Base-by-base conservation (phyloP, 1,140 invertebrate genomes). In the Drosophila kepulauana region DNA sequence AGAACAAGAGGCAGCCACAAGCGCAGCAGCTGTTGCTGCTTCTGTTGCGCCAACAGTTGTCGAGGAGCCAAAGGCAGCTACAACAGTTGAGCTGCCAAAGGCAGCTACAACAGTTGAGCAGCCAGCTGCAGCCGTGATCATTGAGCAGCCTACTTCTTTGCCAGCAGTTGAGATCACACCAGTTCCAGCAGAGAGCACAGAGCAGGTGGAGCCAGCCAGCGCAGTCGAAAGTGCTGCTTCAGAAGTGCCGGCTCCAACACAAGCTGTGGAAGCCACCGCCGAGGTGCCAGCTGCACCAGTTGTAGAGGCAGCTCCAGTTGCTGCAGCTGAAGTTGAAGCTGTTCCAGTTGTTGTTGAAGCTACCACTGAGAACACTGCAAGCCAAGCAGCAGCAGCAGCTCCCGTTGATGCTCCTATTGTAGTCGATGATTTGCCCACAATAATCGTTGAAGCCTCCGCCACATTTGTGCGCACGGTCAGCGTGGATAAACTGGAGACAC, bases 401-500 rank as follows among this genome's bases (percentile, higher is more conserved):
- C 8, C 15, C 10, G 46, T 43, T n/a, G 20, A 20, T 5, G 10
- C 35, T 10, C n/a, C 15, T 33, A 33, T 25, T n/a, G 20, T 20
- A 11, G 10, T 16, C 49, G n/a, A 57, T 25, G 52, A 74, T 3
- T 46, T 85, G 49, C 82, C 82, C 28, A 85, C 81, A 38, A 85
- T 85, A 59, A 70, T 85, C 25, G 71, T 85, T 54, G 81, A 85
- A 66, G 81, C 81, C 56, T 71, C 78, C n/a, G 85, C 85, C 16
- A 79, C 65, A 25, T 89, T 81, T 72, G 85, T 89, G 57, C 85
- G 85, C 56, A 85, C 75, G 3, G 45, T 79, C 38, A 89, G 85
- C 57, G 78, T 81, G 51, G 86, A 89, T 15, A 72, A 76, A 49
- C 33, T 33, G 52, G 52, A 61, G 51, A 33, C 46, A 41, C 49